Base-by-base conservation (phyloP, 1,140 invertebrate genomes). In the Drepana arcuata region DNA sequence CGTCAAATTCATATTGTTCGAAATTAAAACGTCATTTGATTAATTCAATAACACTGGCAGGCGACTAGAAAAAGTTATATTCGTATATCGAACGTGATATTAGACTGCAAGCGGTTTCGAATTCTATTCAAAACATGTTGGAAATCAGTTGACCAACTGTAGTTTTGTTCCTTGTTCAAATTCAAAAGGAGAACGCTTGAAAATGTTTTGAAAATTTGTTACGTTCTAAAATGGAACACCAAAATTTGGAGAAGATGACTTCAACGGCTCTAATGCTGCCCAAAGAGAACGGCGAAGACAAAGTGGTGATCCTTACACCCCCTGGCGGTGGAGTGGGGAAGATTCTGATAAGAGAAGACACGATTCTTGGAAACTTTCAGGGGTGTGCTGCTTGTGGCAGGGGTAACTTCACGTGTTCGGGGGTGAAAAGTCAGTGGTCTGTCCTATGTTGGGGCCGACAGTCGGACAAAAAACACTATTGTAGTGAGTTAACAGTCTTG, bases 361-460 rank as follows among this genome's bases (percentile, higher is more conserved):
- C 77, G 2, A 51, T 77, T 5, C n/a, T 80, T 7, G 52, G 60
- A 4, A 21, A 21, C 23, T 24, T 79, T 1, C 63, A 56, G 1
- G 77, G 72, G 0, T 81, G 77, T 35, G 65, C 70, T 0, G 18
- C 4, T 5, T 81, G 77, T 41, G 72, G 73, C 0, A 63, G 57
- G 11, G 48, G 60, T 0, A 60, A 70, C 30, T 78, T 79, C 23
- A 60, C 66, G 2, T 82, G 78, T 43, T 38, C 60, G 0, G 69
- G 72, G 2, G 69, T 75, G 1, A 69, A 68, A 35, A 71, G 69
- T 7, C 65, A 74, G 32, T 82, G 70, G 70, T 68, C 67, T 0
- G 72, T 62, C 4, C 37, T 82, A 3, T 82, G 77, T 34, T 82
- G 77, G 77, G 77, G 77, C 0, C 56, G 62, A 31, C 55, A 63